Conservation (phyloP, 1,140 invertebrate genomes). For the Tetramorium simillimum region DNA sequence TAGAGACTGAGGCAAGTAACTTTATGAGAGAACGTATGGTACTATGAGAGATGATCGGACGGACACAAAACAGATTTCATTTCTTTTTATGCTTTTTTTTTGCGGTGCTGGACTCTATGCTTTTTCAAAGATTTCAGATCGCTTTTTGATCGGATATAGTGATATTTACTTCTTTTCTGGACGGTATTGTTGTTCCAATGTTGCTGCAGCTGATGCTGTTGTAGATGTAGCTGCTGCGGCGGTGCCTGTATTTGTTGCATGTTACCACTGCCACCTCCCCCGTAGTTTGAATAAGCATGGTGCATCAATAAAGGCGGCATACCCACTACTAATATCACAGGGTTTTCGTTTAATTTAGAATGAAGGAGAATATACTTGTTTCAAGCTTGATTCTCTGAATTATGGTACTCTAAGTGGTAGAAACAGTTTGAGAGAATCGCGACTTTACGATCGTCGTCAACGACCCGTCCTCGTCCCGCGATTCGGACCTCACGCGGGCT, state of each 20-base stretch:
- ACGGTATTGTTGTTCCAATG: constrained; percentile 87
- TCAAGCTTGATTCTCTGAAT: constrained; percentile 68
- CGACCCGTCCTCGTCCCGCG: neutral
- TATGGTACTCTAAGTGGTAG: constrained; percentile 76
- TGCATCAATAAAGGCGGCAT: constrained; percentile 87
- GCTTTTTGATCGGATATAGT: constrained; percentile 76
- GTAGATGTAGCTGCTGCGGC: constrained; percentile 84
- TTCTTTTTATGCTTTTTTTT: neutral
- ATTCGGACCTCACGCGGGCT: too few species aligned
- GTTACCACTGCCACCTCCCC: constrained; percentile 86
- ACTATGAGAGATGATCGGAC: constrained; percentile 69
- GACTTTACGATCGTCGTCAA: neutral
- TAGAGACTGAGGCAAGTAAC: constrained; percentile 44
- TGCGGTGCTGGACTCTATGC: constrained; percentile 61
- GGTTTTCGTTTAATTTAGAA: constrained; percentile 81
- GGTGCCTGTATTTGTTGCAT: constrained; percentile 87
- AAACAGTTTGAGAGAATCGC: constrained; percentile 59
- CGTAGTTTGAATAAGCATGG: constrained; percentile 88
- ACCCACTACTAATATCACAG: constrained; percentile 85
- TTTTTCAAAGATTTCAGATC: constrained; percentile 39
- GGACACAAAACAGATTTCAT: constrained; percentile 63
- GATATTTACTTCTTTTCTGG: constrained; percentile 87
- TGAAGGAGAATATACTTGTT: constrained; percentile 71
- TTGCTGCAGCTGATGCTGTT: constrained; percentile 86
- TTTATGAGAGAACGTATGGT: constrained; percentile 64